Evolutionary conservation across 2,888 invertebrate genomes (phyloP).

Genomic region (Pyrrhosoma nymphula): DNA sequence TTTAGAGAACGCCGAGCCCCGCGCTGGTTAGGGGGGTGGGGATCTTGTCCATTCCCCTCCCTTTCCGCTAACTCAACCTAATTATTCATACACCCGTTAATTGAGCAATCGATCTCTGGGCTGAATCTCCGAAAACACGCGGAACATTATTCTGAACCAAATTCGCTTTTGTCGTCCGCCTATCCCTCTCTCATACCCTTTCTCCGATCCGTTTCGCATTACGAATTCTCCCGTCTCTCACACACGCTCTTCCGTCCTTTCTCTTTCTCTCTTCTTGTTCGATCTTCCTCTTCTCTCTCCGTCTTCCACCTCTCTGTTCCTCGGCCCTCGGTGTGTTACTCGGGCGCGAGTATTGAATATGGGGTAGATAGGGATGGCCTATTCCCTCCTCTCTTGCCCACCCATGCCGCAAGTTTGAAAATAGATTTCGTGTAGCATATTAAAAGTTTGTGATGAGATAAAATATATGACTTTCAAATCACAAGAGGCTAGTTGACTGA

Average conservation of each 20-base stretch:
- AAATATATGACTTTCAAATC: too few species aligned
- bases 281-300: background rate
- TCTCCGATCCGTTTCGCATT: background rate
- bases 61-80: background rate
- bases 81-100: background rate
- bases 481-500: too few species aligned
- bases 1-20: background rate
- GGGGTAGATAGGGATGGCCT: background rate
- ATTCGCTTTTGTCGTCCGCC: background rate
- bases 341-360: slow-evolving; percentile 44
- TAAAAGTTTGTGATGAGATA: too few species aligned
- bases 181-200: background rate
- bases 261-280: background rate
- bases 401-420: background rate
- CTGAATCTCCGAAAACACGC: background rate
- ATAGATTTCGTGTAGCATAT: too few species aligned
- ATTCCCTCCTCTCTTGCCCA: background rate
- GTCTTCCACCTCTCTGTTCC: background rate
- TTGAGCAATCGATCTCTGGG: background rate
- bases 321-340: background rate
- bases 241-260: background rate
- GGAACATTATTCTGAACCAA: background rate
- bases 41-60: background rate
- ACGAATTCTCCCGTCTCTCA: background rate
- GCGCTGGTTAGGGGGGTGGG: too few species aligned